Evolutionary conservation across 92 coral and sea anemone genomes (phyloP).

Genomic region (Isaurus tuberculatus): DNA sequence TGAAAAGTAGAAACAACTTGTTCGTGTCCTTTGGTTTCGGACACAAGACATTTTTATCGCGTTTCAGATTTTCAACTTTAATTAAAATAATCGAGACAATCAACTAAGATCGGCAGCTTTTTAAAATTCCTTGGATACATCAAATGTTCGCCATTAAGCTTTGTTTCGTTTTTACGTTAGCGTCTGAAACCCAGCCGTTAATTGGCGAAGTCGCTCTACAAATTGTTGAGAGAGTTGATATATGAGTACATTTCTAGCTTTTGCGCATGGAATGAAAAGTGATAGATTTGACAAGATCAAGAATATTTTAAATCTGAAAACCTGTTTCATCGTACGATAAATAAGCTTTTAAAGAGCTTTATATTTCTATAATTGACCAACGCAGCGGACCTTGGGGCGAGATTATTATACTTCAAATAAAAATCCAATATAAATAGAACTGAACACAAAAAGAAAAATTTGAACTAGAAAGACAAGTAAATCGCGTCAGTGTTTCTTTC

Average conservation of each 20-base stretch:
- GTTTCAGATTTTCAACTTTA: not conserved
- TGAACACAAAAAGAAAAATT: not conserved
- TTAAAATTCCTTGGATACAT: conserved; percentile 30
- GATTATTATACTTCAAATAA: not conserved
- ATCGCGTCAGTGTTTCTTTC: not conserved
- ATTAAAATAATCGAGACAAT: not conserved
- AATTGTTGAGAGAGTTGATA: not conserved
- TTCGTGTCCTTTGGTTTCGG: not conserved
- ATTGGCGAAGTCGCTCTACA: not conserved
- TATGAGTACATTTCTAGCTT: not conserved
- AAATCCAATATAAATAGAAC: conserved; percentile 1
- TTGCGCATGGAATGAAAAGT: not conserved
- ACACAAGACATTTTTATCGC: not conserved
- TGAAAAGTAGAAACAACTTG: not conserved
- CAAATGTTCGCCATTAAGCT: conserved; percentile 16
- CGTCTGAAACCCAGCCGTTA: conserved; percentile 13
- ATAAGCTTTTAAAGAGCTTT: not conserved
- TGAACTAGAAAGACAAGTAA: not conserved
- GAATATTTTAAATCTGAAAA: not conserved
- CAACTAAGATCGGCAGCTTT: conserved; percentile 13
- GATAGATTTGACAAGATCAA: not conserved
- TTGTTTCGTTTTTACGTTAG: not conserved
- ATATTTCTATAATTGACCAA: conserved; percentile 13
- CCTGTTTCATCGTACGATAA: not conserved
- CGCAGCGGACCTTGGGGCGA: conserved; percentile 28